Evolutionary conservation across 2,888 invertebrate species (phyloP).

Genomic region (Cheilosia vulpina): DNA sequence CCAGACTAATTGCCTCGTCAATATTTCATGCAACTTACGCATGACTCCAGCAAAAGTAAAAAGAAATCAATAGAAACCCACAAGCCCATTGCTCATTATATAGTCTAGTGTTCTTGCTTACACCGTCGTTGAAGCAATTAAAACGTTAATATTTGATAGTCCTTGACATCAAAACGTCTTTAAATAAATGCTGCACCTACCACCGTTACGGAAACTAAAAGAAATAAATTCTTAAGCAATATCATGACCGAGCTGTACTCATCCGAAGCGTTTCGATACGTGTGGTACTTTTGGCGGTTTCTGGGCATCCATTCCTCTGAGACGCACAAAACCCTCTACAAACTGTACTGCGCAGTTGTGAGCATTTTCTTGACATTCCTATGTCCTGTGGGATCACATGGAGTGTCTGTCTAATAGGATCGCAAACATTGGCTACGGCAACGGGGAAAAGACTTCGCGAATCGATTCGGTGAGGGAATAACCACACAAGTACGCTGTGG

Average conservation of each 20-base stretch:
- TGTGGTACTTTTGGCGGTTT: slow-evolving; percentile 73
- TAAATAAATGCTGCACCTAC: slow-evolving; percentile 41
- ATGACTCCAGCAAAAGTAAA: slow-evolving; percentile 1
- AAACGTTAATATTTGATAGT: slow-evolving; percentile 36
- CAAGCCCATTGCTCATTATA: slow-evolving; percentile 5
- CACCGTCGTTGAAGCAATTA: slow-evolving; percentile 5
- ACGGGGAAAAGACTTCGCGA: slow-evolving; percentile 31
- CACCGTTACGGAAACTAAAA: background rate
- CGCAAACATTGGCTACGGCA: slow-evolving; percentile 71
- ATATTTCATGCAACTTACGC: slow-evolving; percentile 44
- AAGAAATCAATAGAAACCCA: slow-evolving; percentile 10
- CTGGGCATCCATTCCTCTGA: slow-evolving; percentile 73
- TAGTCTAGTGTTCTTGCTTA: slow-evolving; percentile 2
- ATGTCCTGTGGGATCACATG: slow-evolving; percentile 74
- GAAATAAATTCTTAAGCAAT: background rate
- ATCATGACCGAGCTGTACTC: slow-evolving; percentile 67
- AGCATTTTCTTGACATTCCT: slow-evolving; percentile 49
- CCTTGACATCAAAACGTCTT: background rate
- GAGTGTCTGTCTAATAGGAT: slow-evolving; percentile 72
- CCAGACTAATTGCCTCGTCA: slow-evolving; percentile 9
- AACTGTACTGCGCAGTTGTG: slow-evolving; percentile 62
- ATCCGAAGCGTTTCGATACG: slow-evolving; percentile 64
- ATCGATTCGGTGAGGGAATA: slow-evolving; percentile 75
- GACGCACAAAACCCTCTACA: slow-evolving; percentile 60
- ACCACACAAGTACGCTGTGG: slow-evolving; percentile 76